Conservation (phyloP, 2,797 vertebrate genomes). For the Pangasius krempfi region DNA sequence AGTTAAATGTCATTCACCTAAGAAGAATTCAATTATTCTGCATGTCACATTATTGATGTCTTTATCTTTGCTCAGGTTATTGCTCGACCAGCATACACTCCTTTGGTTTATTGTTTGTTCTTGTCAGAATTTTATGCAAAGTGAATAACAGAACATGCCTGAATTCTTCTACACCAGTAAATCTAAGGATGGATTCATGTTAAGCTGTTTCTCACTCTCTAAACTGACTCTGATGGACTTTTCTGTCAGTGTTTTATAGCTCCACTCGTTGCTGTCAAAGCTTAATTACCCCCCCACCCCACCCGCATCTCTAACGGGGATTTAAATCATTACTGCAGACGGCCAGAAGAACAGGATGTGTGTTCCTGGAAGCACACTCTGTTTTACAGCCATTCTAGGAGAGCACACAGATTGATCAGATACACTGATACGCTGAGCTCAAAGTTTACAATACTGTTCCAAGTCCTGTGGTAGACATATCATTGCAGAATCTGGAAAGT, state of each 20-base stretch:
- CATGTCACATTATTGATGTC: constrained; percentile 17
- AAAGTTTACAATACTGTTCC: constrained; percentile 35
- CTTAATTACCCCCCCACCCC: constrained; percentile 49
- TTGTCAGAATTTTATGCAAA: constrained; percentile 17
- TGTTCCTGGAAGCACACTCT: constrained; percentile 53
- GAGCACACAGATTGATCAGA: constrained; percentile 42
- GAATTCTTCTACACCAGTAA: constrained; percentile 24
- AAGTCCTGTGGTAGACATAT: constrained; percentile 48
- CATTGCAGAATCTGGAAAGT: constrained; percentile 54
- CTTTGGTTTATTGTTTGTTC: background rate
- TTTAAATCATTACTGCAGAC: constrained; percentile 52
- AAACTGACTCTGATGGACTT: constrained; percentile 44
- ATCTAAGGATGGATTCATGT: constrained; percentile 20
- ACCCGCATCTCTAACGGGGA: constrained; percentile 42
- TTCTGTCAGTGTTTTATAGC: constrained; percentile 53
- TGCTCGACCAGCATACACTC: background rate
- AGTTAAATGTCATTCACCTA: constrained; percentile 52
- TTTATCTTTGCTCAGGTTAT: constrained; percentile 22
- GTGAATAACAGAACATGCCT: constrained; percentile 18
- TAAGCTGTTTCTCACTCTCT: constrained; percentile 41
- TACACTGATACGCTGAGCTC: constrained; percentile 39
- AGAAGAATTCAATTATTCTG: constrained; percentile 39
- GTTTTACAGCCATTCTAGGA: constrained; percentile 51
- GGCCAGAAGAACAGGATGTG: constrained; percentile 42
- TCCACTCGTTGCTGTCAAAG: constrained; percentile 46